Percentiles rank a stretch among this genome's conserved stretches.
Evolutionary conservation across 2,113 vertebrate genomes (phyloP).

Genomic region (Ailurus styani): DNA sequence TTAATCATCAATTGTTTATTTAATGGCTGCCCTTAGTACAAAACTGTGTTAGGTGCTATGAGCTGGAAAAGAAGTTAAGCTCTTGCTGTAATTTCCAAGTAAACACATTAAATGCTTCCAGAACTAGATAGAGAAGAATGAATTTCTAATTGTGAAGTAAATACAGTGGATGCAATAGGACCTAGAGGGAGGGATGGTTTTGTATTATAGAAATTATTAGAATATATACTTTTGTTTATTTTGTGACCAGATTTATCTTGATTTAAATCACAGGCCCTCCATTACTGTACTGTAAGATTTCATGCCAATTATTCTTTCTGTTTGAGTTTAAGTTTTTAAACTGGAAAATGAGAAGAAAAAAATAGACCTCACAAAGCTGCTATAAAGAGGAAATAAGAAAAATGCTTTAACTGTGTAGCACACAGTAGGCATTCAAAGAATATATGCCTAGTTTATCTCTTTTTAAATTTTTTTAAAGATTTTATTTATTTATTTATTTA

Average conservation of each 20-base stretch:
- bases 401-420: background rate
- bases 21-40: slow-evolving; percentile 48
- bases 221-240: background rate
- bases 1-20: slow-evolving; percentile 63
- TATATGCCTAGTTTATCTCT: background rate
- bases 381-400: background rate
- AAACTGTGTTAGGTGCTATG: slow-evolving; percentile 47
- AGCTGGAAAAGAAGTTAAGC: slow-evolving; percentile 57
- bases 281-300: background rate
- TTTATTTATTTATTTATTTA: background rate
- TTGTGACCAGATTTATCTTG: background rate
- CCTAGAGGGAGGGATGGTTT: background rate
- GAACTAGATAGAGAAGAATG: slow-evolving; percentile 66
- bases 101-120: slow-evolving; percentile 58
- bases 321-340: background rate
- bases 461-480: background rate
- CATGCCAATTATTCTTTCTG: background rate
- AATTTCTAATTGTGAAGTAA: slow-evolving; percentile 58
- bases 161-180: background rate
- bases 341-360: background rate
- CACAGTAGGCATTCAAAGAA: background rate
- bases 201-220: background rate
- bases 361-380: background rate
- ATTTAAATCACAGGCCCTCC: background rate
- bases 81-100: slow-evolving; percentile 45